Evolutionary conservation across 2,888 invertebrate genomes (phyloP).

Genomic region (Andrena minutula): DNA sequence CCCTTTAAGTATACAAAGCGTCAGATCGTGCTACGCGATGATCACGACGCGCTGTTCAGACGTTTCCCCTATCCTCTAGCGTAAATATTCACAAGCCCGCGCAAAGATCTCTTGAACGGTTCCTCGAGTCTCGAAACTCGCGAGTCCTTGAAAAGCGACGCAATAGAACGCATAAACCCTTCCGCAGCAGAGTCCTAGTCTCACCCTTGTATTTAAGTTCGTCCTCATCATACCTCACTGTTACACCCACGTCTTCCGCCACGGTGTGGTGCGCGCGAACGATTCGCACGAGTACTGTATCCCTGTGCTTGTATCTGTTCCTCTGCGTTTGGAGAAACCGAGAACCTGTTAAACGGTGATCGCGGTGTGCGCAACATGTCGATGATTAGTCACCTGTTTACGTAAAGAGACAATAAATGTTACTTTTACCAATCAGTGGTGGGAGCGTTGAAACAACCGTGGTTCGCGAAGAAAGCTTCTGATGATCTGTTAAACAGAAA

Average conservation of each 20-base stretch:
- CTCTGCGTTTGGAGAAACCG: neutral
- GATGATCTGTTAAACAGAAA: too few relatives aligned
- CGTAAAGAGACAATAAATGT: too few relatives aligned
- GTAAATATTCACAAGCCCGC: neutral
- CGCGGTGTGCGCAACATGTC: neutral
- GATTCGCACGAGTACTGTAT: neutral
- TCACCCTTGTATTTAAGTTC: conserved; percentile 24
- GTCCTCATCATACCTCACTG: neutral
- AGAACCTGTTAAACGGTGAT: neutral
- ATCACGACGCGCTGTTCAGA: neutral
- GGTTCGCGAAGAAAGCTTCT: too few relatives aligned
- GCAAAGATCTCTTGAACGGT: neutral
- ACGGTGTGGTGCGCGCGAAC: neutral
- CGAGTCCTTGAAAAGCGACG: neutral
- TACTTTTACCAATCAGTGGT: too few relatives aligned
- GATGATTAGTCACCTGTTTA: neutral
- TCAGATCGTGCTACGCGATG: neutral
- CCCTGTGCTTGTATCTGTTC: neutral
- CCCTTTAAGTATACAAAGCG: neutral
- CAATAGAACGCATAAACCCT: neutral
- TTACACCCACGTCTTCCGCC: neutral
- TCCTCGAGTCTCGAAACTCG: neutral
- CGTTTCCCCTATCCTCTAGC: neutral
- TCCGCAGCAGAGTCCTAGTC: neutral
- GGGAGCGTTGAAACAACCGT: too few relatives aligned